Conservation (phyloP, 2,888 invertebrate genomes). For the Ypsolopha sequella region DNA sequence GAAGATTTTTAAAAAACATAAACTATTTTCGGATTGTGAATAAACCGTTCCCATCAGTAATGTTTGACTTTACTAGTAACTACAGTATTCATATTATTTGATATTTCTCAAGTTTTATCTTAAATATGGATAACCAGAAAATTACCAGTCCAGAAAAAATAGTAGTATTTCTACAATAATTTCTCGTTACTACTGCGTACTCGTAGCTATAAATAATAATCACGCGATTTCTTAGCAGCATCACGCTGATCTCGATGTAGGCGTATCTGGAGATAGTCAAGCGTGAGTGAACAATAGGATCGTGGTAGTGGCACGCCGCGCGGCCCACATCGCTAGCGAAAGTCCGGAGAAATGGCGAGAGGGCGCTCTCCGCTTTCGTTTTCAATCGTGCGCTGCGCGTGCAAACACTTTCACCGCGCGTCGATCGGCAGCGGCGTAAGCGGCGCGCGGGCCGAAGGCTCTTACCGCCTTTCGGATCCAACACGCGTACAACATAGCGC, state of each 20-base stretch:
- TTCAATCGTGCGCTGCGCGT: constrained; percentile 56
- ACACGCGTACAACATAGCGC: constrained; percentile 30
- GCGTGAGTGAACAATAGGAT: constrained; percentile 47
- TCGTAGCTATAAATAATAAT: too few species aligned
- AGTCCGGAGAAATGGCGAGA: constrained; percentile 70
- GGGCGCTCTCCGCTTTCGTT: constrained; percentile 69
- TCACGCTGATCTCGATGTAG: not conserved
- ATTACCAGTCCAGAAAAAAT: too few species aligned
- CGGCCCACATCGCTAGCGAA: constrained; percentile 65
- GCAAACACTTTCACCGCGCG: constrained; percentile 63
- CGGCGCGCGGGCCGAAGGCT: constrained; percentile 42
- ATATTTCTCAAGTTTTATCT: too few species aligned
- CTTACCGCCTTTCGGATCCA: constrained; percentile 47
- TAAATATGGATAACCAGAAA: too few species aligned
- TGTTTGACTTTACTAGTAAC: too few species aligned
- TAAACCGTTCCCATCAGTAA: too few species aligned
- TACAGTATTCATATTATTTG: too few species aligned
- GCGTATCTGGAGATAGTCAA: constrained; percentile 12
- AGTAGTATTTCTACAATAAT: too few species aligned
- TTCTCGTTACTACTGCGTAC: too few species aligned
- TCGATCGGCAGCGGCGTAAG: constrained; percentile 51
- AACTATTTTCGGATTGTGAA: too few species aligned
- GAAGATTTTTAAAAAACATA: too few species aligned
- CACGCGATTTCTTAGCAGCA: too few species aligned
- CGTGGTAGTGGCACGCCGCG: constrained; percentile 42